Evolutionary conservation across 1,140 invertebrate species (phyloP).

Genomic region (Lethrus apterus): DNA sequence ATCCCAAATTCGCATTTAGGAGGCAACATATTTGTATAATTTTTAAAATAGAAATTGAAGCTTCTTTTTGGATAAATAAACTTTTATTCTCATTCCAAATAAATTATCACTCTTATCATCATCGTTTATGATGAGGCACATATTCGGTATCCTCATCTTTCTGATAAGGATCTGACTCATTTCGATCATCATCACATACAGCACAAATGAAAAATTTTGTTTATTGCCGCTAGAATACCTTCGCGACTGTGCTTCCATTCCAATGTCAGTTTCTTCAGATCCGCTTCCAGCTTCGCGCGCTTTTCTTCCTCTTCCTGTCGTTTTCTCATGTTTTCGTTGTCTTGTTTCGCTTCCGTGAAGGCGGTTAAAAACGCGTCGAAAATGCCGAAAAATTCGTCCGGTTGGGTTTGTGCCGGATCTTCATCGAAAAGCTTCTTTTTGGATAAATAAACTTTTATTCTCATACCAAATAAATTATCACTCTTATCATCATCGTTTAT

Average conservation of each 20-base stretch:
- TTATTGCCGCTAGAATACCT: conserved; percentile 54
- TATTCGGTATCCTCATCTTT: conserved; percentile 50
- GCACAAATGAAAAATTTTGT: conserved; percentile 42
- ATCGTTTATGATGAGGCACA: conserved; percentile 91
- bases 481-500: too few species aligned
- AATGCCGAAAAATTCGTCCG: conserved; percentile 94
- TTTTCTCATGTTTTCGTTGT: conserved; percentile 80
- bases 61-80: too few species aligned
- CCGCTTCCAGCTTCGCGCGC: conserved; percentile 81
- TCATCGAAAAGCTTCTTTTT: too few species aligned
- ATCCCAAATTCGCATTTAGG: too few species aligned
- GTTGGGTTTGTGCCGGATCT: conserved; percentile 75
- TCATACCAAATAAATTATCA: too few species aligned
- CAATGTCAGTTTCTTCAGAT: conserved; percentile 78
- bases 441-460: too few species aligned
- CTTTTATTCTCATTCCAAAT: conserved; percentile 87
- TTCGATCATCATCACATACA: too few species aligned
- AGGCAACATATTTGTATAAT: too few species aligned
- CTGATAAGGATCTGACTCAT: too few species aligned
- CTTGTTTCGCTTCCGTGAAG: conserved; percentile 80
- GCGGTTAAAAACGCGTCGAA: conserved; percentile 84
- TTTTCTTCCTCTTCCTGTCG: conserved; percentile 89
- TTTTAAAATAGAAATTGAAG: too few species aligned
- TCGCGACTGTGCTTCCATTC: conserved; percentile 73
- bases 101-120: conserved; percentile 97